These are phyloP conservation scores for Lepidochitona cinerea DNA, from an alignment of 2,888 invertebrate genomes.

Conservation along the genomic window DNA sequence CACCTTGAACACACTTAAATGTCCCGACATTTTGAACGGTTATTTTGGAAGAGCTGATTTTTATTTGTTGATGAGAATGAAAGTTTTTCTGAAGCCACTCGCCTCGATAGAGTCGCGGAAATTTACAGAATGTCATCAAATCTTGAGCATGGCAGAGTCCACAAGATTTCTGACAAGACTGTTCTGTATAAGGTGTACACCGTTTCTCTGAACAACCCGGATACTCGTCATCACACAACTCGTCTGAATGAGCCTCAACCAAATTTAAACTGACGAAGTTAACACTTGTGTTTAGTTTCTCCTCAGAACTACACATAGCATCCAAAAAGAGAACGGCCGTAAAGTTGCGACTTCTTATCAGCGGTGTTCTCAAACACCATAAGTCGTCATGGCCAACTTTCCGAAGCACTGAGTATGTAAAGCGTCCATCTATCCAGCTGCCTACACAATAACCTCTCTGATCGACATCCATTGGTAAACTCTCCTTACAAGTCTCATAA, in stretches of 20 bases:
- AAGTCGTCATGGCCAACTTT: conserved; percentile 33
- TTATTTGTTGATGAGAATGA: conserved; percentile 22
- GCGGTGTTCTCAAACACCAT: conserved; percentile 46
- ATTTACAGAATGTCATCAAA: conserved; percentile 43
- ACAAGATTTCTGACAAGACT: conserved; percentile 57
- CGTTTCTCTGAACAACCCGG: conserved; percentile 41
- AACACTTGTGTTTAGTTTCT: neutral
- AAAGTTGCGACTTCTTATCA: neutral
- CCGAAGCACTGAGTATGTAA: conserved; percentile 45
- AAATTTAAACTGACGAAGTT: conserved; percentile 42
- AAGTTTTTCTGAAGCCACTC: conserved; percentile 40
- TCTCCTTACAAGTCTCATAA: conserved; percentile 40
- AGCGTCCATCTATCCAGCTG: conserved; percentile 42
- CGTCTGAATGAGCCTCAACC: conserved; percentile 33
- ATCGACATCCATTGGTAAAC: conserved; percentile 36
- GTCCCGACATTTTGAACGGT: conserved; percentile 40
- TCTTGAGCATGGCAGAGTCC: conserved; percentile 41
- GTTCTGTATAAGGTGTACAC: conserved; percentile 41
- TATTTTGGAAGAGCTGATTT: conserved; percentile 37
- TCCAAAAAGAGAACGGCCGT: neutral
- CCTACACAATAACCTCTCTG: conserved; percentile 48
- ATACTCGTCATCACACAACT: conserved; percentile 60
- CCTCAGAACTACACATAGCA: conserved; percentile 6
- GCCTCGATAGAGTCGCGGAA: conserved; percentile 41
- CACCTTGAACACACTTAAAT: conserved; percentile 46